Conservation (phyloP, 2,797 vertebrate genomes). For the Cryptoblepharus egeriae region DNA sequence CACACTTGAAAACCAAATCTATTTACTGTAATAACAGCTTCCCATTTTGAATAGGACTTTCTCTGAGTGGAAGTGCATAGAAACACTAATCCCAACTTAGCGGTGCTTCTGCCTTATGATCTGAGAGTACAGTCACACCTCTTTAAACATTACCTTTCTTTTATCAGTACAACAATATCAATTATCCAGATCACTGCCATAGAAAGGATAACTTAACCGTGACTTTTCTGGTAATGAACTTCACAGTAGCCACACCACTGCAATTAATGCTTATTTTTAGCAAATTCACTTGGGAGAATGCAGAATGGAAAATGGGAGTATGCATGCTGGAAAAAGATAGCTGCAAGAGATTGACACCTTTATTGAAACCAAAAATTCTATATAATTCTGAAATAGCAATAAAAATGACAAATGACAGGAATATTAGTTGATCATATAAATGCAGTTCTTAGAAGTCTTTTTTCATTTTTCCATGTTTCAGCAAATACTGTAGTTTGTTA, state of each 20-base stretch:
- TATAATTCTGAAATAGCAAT: background rate
- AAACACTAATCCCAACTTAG: background rate
- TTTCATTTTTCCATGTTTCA: background rate
- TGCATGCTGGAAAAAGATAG: background rate
- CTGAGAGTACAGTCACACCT: background rate
- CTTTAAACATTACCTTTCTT: conserved; percentile 27
- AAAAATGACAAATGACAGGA: background rate
- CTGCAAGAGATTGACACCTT: background rate
- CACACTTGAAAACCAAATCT: background rate
- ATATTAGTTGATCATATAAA: background rate
- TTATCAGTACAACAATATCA: background rate
- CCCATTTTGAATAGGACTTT: background rate
- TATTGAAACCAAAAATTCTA: background rate
- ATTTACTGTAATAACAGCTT: background rate
- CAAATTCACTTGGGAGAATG: background rate
- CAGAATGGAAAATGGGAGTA: background rate
- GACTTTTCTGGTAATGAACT: conserved; percentile 11
- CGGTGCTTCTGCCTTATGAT: background rate
- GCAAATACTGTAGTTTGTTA: background rate
- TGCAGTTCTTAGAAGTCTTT: background rate
- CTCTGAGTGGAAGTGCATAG: background rate
- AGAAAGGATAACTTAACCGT: conserved; percentile 11
- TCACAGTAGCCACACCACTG: conserved; percentile 2
- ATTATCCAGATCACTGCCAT: conserved; percentile 16
- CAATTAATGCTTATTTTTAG: conserved; percentile 26